Conservation (phyloP, 2,797 vertebrate species). For the Smutsia gigantea region DNA sequence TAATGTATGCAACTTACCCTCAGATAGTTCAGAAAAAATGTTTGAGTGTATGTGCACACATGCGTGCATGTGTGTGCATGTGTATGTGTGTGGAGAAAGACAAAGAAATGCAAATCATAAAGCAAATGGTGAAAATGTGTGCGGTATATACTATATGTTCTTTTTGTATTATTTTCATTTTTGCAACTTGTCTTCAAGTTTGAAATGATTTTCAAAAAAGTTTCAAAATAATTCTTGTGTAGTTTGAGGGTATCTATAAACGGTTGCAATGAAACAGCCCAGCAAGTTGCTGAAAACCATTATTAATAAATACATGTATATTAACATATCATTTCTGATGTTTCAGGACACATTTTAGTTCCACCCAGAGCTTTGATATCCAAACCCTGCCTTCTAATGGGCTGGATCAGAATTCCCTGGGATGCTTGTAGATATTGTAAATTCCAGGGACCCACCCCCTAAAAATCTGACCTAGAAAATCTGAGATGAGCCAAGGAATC, state of each 20-base stretch:
- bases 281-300: background rate
- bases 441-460: background rate
- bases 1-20: background rate
- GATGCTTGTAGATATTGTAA: background rate
- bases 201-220: background rate
- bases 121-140: background rate
- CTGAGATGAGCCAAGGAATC: background rate
- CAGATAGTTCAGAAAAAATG: background rate
- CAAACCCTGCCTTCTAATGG: background rate
- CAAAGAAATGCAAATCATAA: background rate
- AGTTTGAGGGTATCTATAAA: background rate
- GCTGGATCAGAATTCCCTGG: background rate
- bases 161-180: background rate
- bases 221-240: background rate
- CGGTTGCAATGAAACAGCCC: accelerated
- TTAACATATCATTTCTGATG: background rate
- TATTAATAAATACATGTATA: background rate
- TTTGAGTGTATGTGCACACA: accelerated
- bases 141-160: background rate
- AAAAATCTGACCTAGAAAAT: background rate
- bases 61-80: accelerated
- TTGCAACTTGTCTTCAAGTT: background rate
- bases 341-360: background rate
- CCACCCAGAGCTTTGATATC: background rate
- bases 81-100: background rate